phyloP scores from a whole-genome alignment of 2,113 vertebrate species.

The Amphiprion ocellaris region DNA sequence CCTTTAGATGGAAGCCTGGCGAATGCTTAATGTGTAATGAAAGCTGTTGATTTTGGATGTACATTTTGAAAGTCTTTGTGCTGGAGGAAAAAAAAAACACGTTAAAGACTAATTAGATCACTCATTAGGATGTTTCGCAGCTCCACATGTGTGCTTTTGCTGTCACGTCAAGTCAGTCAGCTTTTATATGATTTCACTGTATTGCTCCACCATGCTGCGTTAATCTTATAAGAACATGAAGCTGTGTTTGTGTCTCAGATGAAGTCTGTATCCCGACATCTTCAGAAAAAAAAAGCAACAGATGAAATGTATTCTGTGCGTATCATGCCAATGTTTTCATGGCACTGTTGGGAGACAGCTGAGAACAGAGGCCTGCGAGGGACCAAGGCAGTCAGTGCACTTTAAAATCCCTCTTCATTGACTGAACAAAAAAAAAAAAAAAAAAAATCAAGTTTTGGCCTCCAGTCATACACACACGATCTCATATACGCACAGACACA shows the following conservation, averaged over 20 bases:
- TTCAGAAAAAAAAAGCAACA: constrained; percentile 23
- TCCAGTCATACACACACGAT: constrained; percentile 36
- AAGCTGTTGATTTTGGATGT: constrained; percentile 28
- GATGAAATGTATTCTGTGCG: constrained; percentile 40
- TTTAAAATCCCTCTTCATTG: constrained; percentile 61
- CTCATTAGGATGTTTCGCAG: constrained; percentile 36
- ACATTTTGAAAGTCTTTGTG: constrained; percentile 18
- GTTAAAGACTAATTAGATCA: constrained; percentile 41
- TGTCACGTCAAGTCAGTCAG: constrained; percentile 34
- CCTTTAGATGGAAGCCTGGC: constrained; percentile 2
- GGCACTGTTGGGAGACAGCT: constrained; percentile 28
- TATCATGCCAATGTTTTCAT: constrained; percentile 50
- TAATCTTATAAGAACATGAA: constrained; percentile 58
- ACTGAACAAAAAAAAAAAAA: constrained; percentile 37
- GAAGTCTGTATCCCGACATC: constrained; percentile 39
- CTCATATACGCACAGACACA: constrained; percentile 18
- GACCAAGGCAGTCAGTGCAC: constrained; percentile 35
- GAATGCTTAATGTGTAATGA: constrained; percentile 36
- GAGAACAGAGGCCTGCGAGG: constrained; percentile 39
- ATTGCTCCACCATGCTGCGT: constrained; percentile 39
- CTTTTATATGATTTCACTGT: constrained; percentile 55
- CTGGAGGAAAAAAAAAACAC: background rate
- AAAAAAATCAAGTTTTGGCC: constrained; percentile 34
- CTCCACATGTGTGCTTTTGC: constrained; percentile 9
- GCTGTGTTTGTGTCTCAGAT: constrained; percentile 52